Percentiles rank a stretch among this genome's conserved stretches.
Evolutionary conservation across 2,113 vertebrate species (phyloP).

Genomic region (Xenotilapia longispinis): DNA sequence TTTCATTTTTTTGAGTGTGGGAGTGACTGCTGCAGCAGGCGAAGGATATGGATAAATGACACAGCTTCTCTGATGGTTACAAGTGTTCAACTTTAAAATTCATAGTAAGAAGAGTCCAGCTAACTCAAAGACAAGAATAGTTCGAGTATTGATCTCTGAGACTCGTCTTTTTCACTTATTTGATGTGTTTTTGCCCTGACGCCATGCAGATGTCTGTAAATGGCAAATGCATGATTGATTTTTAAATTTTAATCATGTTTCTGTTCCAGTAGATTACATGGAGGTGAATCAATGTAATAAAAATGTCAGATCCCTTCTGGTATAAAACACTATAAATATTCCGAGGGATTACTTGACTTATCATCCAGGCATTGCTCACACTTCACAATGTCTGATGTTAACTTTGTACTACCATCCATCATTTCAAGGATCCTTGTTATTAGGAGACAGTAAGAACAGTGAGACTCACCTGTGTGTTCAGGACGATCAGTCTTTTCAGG

Average conservation of each 20-base stretch:
- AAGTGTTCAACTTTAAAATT: slow-evolving; percentile 34
- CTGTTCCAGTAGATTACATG: background rate
- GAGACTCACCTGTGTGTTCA: slow-evolving; percentile 43
- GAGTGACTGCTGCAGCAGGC: slow-evolving; percentile 9
- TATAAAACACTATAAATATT: background rate
- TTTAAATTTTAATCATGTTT: background rate
- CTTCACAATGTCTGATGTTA: slow-evolving; percentile 1
- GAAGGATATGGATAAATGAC: background rate
- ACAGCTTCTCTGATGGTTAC: background rate
- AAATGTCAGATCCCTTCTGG: background rate
- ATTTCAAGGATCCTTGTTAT: background rate
- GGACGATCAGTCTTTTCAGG: background rate
- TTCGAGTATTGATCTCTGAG: background rate
- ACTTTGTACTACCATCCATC: background rate
- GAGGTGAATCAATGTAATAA: background rate
- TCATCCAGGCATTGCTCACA: background rate
- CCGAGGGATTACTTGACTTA: background rate
- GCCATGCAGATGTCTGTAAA: background rate
- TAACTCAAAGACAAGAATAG: background rate
- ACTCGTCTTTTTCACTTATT: background rate
- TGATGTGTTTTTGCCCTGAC: background rate
- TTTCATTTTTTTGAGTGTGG: background rate
- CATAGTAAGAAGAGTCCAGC: slow-evolving; percentile 1
- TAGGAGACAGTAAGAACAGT: background rate
- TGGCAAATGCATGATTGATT: background rate